Base-by-base conservation (phyloP, 2,797 vertebrate species). In the Scleropages formosus region DNA sequence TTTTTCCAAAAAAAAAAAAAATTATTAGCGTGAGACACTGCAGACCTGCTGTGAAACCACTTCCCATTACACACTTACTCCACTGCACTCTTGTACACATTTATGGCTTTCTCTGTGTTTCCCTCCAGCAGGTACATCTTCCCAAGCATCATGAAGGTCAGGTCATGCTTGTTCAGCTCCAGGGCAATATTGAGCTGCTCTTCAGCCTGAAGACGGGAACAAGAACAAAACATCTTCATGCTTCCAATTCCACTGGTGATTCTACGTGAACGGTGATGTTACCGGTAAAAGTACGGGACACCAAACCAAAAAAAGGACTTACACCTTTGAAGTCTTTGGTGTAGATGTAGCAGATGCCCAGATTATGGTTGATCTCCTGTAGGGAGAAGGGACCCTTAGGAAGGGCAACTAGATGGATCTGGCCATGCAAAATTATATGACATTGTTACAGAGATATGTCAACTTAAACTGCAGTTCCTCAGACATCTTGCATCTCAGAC, bases 61-160 rank as follows among this genome's bases (percentile, higher is more conserved):
- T 18, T 18, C 53, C 9, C 46, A 1, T 11, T 31, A 12, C 20
- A 72, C 39, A 92, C 98, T 94, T 89, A 99, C 98, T 98, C 95
- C 64, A 98, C 88, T 0, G 95, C 96, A 71, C 89, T 95, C 88
- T 93, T 95, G 67, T 96, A 98, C 82, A 96, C 91, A 53, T 96
- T 94, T 0, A 97, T 91, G 82, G 97, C 96, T 79, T 94, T 94
- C 73, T 96, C 94, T 0, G 80, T 84, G 31, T 97, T 85, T 68
- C 96, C 96, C 68, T 94, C 91, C 90, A 96, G 78, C 47, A 99
- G 74, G 77, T 95, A 91, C 75, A 96, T 93, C 83, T 96, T 97
- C 64, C 97, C 98, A 51, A 99, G 92, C 91, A 94, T 96, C 86
- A 94, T 87, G 81, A 94, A 97, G 3, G 95, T 96, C 88, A 94